Percentiles rank a stretch among this genome's conserved stretches.
Conservation (phyloP, 2,888 invertebrate genomes). For the Perithous albicinctus region DNA sequence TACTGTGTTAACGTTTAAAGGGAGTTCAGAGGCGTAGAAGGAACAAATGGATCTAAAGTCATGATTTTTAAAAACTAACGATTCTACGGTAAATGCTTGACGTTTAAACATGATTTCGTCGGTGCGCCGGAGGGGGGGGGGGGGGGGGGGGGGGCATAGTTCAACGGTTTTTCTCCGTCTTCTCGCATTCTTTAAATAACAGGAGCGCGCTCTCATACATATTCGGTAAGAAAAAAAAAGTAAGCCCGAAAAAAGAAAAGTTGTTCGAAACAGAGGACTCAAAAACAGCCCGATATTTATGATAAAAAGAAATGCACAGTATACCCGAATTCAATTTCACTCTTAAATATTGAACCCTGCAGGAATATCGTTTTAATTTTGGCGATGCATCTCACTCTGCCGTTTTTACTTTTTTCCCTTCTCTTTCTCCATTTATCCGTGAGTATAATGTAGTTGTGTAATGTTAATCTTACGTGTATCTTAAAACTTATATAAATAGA, state of each 20-base stretch:
- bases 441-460: constrained; percentile 37
- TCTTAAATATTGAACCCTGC: constrained; percentile 51
- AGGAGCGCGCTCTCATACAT: constrained; percentile 36
- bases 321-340: constrained; percentile 40
- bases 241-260: constrained; percentile 36
- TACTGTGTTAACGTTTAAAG: constrained; percentile 6
- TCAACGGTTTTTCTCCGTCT: constrained; percentile 41
- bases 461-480: constrained; percentile 70
- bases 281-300: constrained; percentile 9
- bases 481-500: constrained; percentile 80
- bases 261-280: neutral
- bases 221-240: constrained; percentile 39
- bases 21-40: constrained; percentile 14
- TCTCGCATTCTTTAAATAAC: constrained; percentile 37
- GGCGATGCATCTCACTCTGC: constrained; percentile 12
- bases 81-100: constrained; percentile 51
- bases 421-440: constrained; percentile 24
- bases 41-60: constrained; percentile 25
- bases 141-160: too few species aligned
- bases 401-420: neutral
- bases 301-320: constrained; percentile 31
- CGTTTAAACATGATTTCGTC: constrained; percentile 41
- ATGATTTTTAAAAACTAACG: constrained; percentile 56
- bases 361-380: constrained; percentile 27
- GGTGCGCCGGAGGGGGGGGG: constrained; percentile 23